Conservation (phyloP, 2,797 vertebrate genomes). For the Malacoctenus gilli region DNA sequence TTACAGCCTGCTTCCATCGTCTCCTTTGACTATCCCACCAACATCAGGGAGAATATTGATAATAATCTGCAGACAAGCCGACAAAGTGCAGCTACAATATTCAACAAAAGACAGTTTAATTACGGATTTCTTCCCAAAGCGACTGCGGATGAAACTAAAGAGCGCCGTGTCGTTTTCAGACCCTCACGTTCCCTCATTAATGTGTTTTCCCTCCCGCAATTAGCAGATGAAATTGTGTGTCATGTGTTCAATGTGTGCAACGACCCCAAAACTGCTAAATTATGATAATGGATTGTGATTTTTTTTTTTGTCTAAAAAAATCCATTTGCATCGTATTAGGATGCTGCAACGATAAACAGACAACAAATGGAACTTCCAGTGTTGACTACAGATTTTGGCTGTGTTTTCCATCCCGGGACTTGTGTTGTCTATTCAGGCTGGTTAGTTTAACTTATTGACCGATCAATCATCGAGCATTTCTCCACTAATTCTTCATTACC, state of each 20-base stretch:
- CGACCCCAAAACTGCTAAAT: constrained; percentile 3
- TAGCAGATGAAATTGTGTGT: constrained; percentile 3
- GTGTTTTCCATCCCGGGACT: background rate
- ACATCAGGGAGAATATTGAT: background rate
- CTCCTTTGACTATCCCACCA: background rate
- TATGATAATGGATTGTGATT: background rate
- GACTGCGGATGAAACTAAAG: background rate
- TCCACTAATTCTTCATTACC: too few relatives aligned
- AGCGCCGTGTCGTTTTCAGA: background rate
- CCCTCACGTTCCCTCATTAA: constrained; percentile 1
- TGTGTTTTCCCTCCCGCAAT: background rate
- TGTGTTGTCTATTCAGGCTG: background rate
- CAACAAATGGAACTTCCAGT: background rate
- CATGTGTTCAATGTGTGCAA: constrained; percentile 9
- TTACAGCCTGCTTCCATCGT: background rate
- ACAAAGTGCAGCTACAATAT: background rate
- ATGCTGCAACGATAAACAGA: background rate
- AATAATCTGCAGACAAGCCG: background rate
- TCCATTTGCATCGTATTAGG: constrained; percentile 14
- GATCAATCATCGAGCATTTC: background rate
- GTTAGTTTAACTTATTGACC: background rate
- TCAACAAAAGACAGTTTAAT: background rate
- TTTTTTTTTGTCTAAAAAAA: too few relatives aligned
- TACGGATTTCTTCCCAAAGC: background rate
- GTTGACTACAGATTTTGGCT: background rate